Evolutionary conservation across 1,140 invertebrate species (phyloP), one percentile per base, ranked within the genome.

Genomic region (Hyphantria cunea): DNA sequence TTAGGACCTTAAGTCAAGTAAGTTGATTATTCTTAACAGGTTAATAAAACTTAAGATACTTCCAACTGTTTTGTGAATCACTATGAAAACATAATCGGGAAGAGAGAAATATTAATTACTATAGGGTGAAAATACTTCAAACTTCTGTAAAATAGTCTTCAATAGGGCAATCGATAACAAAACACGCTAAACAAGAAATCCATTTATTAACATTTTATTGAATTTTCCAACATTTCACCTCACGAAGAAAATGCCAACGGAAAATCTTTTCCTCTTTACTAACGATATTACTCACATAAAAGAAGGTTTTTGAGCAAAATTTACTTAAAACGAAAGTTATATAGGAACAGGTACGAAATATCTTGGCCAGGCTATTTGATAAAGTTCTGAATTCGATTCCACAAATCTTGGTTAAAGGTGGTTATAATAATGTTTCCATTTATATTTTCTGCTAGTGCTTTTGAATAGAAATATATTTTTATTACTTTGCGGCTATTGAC

Each of bases 151-250:
- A 25, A 5, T 25, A 25, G 5, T 5, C 54, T 74, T 62, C 59
- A 72, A 56, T 69, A 60, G 51, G 48, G 45, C 62, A 77, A 72
- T 69, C 72, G 72, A 66, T 63, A 70, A 75, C 78, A 82, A 76
- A 82, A 75, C 68, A 80, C 60, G 75, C 62, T 49, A 66, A 53
- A 53, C 61, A 72, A 70, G 72, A 75, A 78, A 78, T 78, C 66
- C 66, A 74, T 72, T 82, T 80, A 82, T 80, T 82, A 80, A 71
- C 76, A 76, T 74, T 78, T 80, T 82, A 80, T 82, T 82, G 80
- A 74, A 82, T 82, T 76, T 80, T 54, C 51, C 66, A 73, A 76
- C 67, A 74, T 74, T 76, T 78, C 73, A 74, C 74, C 67, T 73
- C 52, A 51, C 66, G 53, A 44, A 60, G 70, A 63, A 67, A 76